Conservation (phyloP, 2,888 invertebrate genomes). For the Cynaeus angustus region DNA sequence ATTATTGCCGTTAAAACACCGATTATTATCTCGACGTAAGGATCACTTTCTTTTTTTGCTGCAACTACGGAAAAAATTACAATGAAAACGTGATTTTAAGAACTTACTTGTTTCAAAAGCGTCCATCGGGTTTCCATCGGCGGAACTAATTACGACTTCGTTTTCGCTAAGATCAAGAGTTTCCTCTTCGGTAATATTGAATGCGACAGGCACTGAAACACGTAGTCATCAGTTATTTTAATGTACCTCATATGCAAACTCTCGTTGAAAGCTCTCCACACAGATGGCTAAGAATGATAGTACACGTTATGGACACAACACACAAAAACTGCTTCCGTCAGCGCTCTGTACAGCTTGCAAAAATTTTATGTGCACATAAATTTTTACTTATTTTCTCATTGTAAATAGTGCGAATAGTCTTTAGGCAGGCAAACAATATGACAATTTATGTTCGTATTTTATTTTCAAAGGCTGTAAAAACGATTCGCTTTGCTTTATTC, state of each 20-base stretch:
- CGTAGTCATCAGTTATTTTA: slow-evolving; percentile 51
- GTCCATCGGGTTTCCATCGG: slow-evolving; percentile 72
- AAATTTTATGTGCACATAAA: slow-evolving; percentile 25
- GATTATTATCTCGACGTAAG: slow-evolving; percentile 77
- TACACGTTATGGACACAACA: slow-evolving; percentile 55
- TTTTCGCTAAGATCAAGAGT: slow-evolving; percentile 72
- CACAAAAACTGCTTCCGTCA: slow-evolving; percentile 24
- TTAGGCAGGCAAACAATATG: slow-evolving; percentile 3
- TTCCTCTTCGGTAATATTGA: slow-evolving; percentile 74
- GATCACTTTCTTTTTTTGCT: slow-evolving; percentile 75
- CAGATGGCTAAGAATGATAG: slow-evolving; percentile 60
- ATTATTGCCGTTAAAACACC: slow-evolving; percentile 80
- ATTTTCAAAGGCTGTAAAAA: not conserved
- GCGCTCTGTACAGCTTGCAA: slow-evolving; percentile 27
- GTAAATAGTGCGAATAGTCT: slow-evolving; percentile 10
- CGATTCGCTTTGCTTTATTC: not conserved
- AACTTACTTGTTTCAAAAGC: slow-evolving; percentile 76
- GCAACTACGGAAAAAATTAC: slow-evolving; percentile 70
- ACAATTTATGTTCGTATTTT: slow-evolving; percentile 6
- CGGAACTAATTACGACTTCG: slow-evolving; percentile 74
- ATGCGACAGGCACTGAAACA: slow-evolving; percentile 67
- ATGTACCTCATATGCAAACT: slow-evolving; percentile 48
- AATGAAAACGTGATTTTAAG: not conserved
- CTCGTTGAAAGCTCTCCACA: slow-evolving; percentile 52
- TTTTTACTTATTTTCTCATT: slow-evolving; percentile 46